Evolutionary conservation across 2,888 invertebrate species (phyloP), one percentile per base, ranked within the genome.

Genomic region (Calephelis perditalis): DNA sequence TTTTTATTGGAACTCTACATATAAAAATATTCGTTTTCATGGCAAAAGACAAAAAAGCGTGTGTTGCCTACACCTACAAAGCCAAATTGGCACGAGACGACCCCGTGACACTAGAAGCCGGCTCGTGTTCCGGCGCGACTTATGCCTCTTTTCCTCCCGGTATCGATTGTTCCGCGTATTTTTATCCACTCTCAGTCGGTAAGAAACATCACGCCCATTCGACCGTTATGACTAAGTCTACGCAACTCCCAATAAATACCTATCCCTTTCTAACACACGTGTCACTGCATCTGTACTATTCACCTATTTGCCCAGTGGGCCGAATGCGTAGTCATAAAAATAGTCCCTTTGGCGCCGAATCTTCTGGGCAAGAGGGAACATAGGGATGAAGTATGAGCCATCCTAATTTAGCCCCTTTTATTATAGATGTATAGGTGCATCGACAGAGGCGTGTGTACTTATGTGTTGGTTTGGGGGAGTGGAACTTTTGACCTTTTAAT

Each of bases 171-270:
- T 83, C 86, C 83, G 81, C 84, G 88, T 87, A 89, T 89, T 89
- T 90, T 89, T 90, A 88, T 87, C 85, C 84, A 85, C 84, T 84
- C 84, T 82, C 84, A 82, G 84, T 86, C 84, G 86, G 89, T 88
- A 90, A 90, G 89, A 89, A 89, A 86, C 86, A 88, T 88, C 88
- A 89, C 90, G 90, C 90, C 90, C 90, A 90, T 89, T 90, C 88
- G 90, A 90, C 89, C 90, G 90, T 90, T 88, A 89, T 89, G 89
- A 85, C 86, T 87, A 84, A 59, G 81, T 80, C 81, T 78, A 81
- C 85, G 86, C 79, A 86, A 84, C 85, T 82, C 81, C 82, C 82
- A 77, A 81, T 80, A 81, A 83, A 82, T 76, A 79, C 74, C 81
- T 76, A 74, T 89, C 90, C 78, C 81, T 70, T 75, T 88, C 87